Evolutionary conservation across 1,140 invertebrate species (phyloP).

Genomic region (Odontomachus brunneus): DNA sequence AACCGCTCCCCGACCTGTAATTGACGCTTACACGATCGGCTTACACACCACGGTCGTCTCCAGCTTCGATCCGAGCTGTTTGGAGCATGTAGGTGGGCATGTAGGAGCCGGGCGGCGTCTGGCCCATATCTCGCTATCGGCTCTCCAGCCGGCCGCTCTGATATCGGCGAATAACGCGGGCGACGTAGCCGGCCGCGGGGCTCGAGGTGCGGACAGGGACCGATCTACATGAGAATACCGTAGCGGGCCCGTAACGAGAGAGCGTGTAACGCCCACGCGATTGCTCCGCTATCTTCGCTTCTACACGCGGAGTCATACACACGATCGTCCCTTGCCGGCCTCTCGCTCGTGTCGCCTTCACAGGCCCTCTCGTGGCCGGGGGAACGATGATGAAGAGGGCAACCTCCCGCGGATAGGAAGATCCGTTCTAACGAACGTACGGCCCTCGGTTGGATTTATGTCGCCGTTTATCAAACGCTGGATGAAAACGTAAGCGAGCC

Average conservation of each 20-base stretch:
- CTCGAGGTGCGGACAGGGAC: slow-evolving; percentile 73
- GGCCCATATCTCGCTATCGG: neutral
- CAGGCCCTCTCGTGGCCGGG: slow-evolving; percentile 43
- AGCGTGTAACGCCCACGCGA: slow-evolving; percentile 80
- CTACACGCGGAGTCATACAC: slow-evolving; percentile 58
- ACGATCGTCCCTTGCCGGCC: slow-evolving; percentile 39
- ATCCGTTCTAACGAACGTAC: slow-evolving; percentile 72
- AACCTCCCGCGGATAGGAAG: slow-evolving; percentile 56
- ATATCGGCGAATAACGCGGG: slow-evolving; percentile 46
- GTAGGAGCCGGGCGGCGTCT: slow-evolving; percentile 19
- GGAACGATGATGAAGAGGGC: slow-evolving; percentile 73
- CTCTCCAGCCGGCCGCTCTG: neutral
- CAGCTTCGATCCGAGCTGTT: neutral
- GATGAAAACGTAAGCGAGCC: slow-evolving; percentile 71
- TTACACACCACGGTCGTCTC: slow-evolving; percentile 11
- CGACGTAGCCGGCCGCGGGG: neutral
- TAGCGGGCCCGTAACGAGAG: slow-evolving; percentile 77
- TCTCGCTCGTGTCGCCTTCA: slow-evolving; percentile 2
- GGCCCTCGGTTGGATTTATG: slow-evolving; percentile 70
- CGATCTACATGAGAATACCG: slow-evolving; percentile 79
- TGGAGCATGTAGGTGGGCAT: slow-evolving; percentile 52
- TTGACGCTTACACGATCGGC: slow-evolving; percentile 21
- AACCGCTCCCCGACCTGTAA: too few species aligned
- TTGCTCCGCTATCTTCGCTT: slow-evolving; percentile 76
- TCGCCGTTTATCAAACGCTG: slow-evolving; percentile 71